phyloP scores from a whole-genome alignment of 2,888 invertebrate species.

The Augiades crinisus region DNA sequence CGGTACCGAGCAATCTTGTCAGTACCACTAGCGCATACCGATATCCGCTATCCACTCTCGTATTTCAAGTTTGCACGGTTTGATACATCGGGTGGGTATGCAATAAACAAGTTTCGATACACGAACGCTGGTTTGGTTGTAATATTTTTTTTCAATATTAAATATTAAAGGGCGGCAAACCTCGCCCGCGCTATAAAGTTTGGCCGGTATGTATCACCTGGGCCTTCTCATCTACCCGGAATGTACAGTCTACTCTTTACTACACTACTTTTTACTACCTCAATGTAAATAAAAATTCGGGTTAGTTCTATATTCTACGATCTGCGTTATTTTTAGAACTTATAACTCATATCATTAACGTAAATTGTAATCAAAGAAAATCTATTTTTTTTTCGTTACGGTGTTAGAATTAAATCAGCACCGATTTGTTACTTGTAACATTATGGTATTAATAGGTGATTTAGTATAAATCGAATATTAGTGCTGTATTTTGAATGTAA shows the following conservation, averaged over 20 bases:
- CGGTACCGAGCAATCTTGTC: background rate
- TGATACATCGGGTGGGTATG: constrained; percentile 38
- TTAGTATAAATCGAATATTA: no score
- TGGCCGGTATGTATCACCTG: constrained; percentile 71
- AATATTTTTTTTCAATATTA: constrained; percentile 41
- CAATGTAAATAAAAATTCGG: no score
- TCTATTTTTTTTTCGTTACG: no score
- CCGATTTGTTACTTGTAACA: no score
- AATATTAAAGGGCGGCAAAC: constrained; percentile 59
- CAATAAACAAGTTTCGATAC: constrained; percentile 59
- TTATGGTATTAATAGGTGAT: no score
- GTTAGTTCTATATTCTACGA: no score
- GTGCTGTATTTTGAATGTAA: no score
- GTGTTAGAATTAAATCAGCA: no score
- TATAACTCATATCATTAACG: no score
- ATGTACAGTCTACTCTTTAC: constrained; percentile 57
- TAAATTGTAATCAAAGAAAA: no score
- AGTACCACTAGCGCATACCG: background rate
- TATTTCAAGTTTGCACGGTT: constrained; percentile 36
- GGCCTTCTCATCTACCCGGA: constrained; percentile 52
- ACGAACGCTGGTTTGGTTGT: constrained; percentile 56
- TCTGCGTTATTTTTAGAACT: no score
- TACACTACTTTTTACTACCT: no score
- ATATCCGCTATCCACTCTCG: background rate
- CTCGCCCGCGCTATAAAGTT: constrained; percentile 70